Conservation (phyloP, 2,797 vertebrate genomes). For the Philypnodon macrostomus region DNA sequence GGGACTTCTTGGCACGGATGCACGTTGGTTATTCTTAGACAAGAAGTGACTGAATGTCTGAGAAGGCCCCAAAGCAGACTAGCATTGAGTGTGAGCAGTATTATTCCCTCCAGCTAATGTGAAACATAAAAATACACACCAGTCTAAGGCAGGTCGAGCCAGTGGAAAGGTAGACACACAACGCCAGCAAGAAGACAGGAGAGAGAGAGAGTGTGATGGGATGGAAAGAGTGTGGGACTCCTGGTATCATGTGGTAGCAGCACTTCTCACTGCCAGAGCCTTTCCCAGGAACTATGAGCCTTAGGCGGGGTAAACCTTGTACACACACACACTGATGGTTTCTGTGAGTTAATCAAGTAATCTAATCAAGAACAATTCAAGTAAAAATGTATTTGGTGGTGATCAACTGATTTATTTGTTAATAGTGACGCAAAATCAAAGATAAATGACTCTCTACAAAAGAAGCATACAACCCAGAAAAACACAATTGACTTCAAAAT, state of each 20-base stretch:
- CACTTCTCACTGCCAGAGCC: conserved; percentile 40
- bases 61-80: conserved; percentile 70
- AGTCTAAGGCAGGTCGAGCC: conserved; percentile 49
- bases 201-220: conserved; percentile 26
- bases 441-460: too few species aligned
- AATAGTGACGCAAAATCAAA: too few species aligned
- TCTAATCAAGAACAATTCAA: too few species aligned
- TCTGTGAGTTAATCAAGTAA: too few species aligned
- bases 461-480: too few species aligned
- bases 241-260: conserved; percentile 56
- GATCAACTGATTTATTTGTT: too few species aligned
- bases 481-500: too few species aligned
- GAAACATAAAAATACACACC: conserved; percentile 71
- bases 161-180: conserved; percentile 71
- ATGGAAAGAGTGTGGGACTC: conserved; percentile 55
- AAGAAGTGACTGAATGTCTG: conserved; percentile 80
- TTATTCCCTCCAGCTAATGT: conserved; percentile 67
- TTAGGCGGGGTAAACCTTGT: too few species aligned
- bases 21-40: conserved; percentile 72
- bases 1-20: conserved; percentile 56
- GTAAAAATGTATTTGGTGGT: too few species aligned
- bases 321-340: too few species aligned
- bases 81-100: conserved; percentile 63
- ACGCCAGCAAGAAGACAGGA: conserved; percentile 38
- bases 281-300: too few species aligned